A percentile compares a stretch with the other conserved stretches of the same genome.
These are phyloP conservation scores for Microtus richardsoni DNA, from an alignment of 2,113 vertebrate species.

Conservation along the genomic window DNA sequence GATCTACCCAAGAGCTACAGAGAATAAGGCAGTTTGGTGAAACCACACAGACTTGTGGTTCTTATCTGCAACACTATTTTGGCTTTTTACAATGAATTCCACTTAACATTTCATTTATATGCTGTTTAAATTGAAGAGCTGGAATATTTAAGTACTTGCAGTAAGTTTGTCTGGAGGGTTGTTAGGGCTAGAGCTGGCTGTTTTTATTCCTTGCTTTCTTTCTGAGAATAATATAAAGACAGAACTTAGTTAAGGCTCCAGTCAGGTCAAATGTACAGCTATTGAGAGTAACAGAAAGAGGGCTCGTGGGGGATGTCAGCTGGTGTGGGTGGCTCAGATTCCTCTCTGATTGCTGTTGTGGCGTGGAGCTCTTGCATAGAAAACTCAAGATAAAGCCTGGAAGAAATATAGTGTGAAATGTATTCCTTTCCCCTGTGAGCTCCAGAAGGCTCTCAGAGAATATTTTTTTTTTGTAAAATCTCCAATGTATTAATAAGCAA, in stretches of 20 bases:
- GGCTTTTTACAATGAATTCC: slow-evolving; percentile 53
- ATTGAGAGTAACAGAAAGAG: not conserved
- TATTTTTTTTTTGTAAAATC: slow-evolving; percentile 42
- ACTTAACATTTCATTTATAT: slow-evolving; percentile 32
- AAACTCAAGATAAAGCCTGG: not conserved
- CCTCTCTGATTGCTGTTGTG: not conserved
- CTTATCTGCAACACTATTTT: slow-evolving; percentile 54
- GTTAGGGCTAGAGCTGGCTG: not conserved
- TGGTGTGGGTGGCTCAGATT: not conserved
- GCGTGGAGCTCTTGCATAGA: not conserved
- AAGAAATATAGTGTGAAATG: not conserved
- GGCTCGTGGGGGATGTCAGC: not conserved
- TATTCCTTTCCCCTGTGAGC: not conserved
- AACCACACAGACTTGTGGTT: slow-evolving; percentile 30
- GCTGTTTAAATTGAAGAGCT: slow-evolving; percentile 50
- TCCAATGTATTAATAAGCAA: slow-evolving; percentile 46
- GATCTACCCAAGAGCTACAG: not conserved
- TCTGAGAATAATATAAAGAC: slow-evolving; percentile 32
- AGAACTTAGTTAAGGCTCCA: not conserved
- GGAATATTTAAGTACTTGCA: slow-evolving; percentile 43
- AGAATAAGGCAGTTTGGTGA: slow-evolving; percentile 21
- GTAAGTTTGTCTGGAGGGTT: slow-evolving; percentile 21
- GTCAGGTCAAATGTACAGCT: not conserved
- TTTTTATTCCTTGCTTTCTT: slow-evolving; percentile 32
- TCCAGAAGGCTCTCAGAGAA: slow-evolving; percentile 12